Evolutionary conservation across 92 coral and sea anemone genomes (phyloP), one percentile per base, ranked within the genome.

Genomic region (Palythoa grandiflora): DNA sequence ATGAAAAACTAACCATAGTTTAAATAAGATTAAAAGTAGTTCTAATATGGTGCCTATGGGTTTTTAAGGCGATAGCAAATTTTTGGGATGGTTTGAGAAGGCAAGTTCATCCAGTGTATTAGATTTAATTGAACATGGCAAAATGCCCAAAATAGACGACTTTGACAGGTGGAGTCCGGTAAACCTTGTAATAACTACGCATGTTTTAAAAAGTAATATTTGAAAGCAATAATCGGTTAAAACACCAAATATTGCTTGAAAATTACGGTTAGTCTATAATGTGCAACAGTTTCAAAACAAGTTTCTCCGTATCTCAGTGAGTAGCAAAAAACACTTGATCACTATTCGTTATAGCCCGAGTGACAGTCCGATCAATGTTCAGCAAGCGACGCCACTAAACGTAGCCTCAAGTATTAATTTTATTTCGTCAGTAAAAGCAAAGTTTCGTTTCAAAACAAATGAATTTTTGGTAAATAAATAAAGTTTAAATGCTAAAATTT

Each of bases 71-170:
- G n/a, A 19, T 15, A 13, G 75, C 21, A 40, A 15, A 47, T 68
- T 66, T 81, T 37, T 8, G 60, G 3, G 38, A 13, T 65, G 55
- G 6, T 47, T 47, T 66, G 59, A 8, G 20, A 21, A 39, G 38
- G 9, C 8, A 39, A 40, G 14, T 66, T 63, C 66, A 51, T 19
- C 48, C 50, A 44, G 50, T 44, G 20, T 80, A 48, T 44, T 66
- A 68, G 86, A 80, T 61, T 80, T 79, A n/a, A 10, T 20, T n/a
- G 12, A 38, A 44, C 70, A n/a, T 79, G 86, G 86, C 86, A 65
- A 63, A 81, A 81, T 44, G 75, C 48, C 75, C 86, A 68, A 68
- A 65, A 6, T 51, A 17, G 55, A 7, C 3, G 71, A 16, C 36
- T 81, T 8, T 20, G 39, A 19, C 83, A 80, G 86, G 86, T 81